These are phyloP conservation scores for Pedionomus torquatus DNA, from an alignment of 2,113 vertebrate species.

Conservation along the genomic window DNA sequence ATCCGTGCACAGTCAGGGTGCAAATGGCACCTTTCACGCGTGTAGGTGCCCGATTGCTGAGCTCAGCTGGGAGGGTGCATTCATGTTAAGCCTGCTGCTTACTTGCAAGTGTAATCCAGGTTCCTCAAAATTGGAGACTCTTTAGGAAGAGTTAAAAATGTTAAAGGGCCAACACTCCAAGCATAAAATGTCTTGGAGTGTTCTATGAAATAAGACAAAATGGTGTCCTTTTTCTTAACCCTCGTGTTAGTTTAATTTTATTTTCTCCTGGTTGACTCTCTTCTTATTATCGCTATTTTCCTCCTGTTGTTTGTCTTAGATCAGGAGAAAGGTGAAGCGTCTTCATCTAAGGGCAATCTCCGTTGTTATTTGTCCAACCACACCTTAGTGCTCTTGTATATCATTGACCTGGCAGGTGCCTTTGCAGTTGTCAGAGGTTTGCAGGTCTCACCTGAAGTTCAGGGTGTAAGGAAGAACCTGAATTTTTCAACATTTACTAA, in stretches of 20 bases:
- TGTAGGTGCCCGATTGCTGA: background rate
- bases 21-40: fast-evolving
- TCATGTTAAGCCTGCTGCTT: background rate
- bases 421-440: background rate
- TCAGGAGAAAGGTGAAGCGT: background rate
- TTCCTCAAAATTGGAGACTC: background rate
- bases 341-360: background rate
- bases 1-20: background rate
- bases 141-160: background rate
- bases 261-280: background rate
- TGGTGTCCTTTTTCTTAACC: background rate
- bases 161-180: background rate
- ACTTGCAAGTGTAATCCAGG: background rate
- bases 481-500: background rate
- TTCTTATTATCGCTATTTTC: background rate
- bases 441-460: background rate
- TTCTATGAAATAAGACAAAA: background rate
- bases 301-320: background rate
- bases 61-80: background rate
- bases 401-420: background rate
- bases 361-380: background rate
- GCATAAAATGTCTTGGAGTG: background rate
- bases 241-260: background rate
- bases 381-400: background rate
- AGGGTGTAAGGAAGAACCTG: background rate